phyloP scores from a whole-genome alignment of 92 coral and sea anemone genomes.

The Phenganax stokvisi region DNA sequence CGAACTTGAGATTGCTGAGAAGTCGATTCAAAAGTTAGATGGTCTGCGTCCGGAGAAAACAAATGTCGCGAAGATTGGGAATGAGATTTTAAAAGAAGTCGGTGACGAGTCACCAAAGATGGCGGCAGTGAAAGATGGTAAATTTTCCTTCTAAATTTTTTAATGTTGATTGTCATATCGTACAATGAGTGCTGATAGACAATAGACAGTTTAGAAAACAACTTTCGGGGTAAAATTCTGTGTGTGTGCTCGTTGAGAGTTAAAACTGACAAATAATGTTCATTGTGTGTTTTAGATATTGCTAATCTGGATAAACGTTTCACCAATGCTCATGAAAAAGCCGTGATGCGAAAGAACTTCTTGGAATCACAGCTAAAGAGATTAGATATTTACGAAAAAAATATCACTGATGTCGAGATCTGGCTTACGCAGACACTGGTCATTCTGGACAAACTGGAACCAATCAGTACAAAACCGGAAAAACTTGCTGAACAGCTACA shows the following conservation, averaged over 20 bases:
- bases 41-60: conserved; percentile 28
- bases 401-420: conserved; percentile 61
- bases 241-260: no score
- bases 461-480: conserved; percentile 86
- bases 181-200: no score
- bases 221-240: no score
- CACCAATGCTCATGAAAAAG: conserved; percentile 60
- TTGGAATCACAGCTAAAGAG: conserved; percentile 71
- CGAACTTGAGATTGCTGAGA: conserved; percentile 65
- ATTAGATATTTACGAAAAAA: conserved; percentile 59
- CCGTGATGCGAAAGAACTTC: conserved; percentile 59
- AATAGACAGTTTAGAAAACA: no score
- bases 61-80: conserved; percentile 20
- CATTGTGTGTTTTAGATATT: background rate
- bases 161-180: no score
- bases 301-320: conserved; percentile 50
- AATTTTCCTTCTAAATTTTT: background rate
- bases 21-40: conserved; percentile 18
- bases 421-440: conserved; percentile 70
- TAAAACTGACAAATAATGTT: background rate
- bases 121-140: conserved; percentile 14
- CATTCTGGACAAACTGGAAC: conserved; percentile 58
- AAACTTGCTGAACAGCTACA: conserved; percentile 72
- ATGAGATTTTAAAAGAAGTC: conserved; percentile 26
- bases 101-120: conserved; percentile 34